Conservation (phyloP, 2,113 vertebrate species). For the Galemys pyrenaicus region DNA sequence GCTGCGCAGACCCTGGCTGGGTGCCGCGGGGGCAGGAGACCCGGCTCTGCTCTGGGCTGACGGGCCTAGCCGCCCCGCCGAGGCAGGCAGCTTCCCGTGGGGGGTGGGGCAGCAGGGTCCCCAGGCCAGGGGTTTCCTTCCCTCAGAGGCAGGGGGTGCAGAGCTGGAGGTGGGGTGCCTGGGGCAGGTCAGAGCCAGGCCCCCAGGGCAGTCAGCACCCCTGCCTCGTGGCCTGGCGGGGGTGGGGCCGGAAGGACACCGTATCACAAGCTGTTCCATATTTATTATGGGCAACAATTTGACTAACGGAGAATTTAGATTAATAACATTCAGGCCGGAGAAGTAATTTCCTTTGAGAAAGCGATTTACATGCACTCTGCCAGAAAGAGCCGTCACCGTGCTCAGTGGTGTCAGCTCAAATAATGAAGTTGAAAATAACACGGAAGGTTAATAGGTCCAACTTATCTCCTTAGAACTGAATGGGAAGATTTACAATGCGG, state of each 20-base stretch:
- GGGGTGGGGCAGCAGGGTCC: too few species aligned
- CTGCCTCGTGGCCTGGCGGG: too few species aligned
- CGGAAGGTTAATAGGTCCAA: constrained; percentile 97
- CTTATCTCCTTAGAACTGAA: constrained; percentile 87
- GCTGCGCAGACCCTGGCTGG: too few species aligned
- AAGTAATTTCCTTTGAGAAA: constrained; percentile 99
- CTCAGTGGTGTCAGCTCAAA: constrained; percentile 94
- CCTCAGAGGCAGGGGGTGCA: neutral
- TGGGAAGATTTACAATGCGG: constrained; percentile 84
- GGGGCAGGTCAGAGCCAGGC: neutral
- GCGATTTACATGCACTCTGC: constrained; percentile 96
- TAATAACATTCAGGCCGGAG: constrained; percentile 95
- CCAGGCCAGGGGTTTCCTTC: neutral
- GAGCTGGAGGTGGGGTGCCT: neutral
- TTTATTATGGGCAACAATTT: constrained; percentile 97
- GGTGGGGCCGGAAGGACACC: too few species aligned
- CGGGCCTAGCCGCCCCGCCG: too few species aligned
- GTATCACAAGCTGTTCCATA: constrained; percentile 92
- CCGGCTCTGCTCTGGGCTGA: too few species aligned
- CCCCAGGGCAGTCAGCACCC: neutral
- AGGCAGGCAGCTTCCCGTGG: too few species aligned
- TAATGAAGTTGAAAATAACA: constrained; percentile 99
- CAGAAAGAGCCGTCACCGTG: constrained; percentile 90
- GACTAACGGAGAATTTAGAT: constrained; percentile 98
- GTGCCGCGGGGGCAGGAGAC: too few species aligned